Evolutionary conservation across 2,113 vertebrate species (phyloP).

Genomic region (Pollimyrus isidori): DNA sequence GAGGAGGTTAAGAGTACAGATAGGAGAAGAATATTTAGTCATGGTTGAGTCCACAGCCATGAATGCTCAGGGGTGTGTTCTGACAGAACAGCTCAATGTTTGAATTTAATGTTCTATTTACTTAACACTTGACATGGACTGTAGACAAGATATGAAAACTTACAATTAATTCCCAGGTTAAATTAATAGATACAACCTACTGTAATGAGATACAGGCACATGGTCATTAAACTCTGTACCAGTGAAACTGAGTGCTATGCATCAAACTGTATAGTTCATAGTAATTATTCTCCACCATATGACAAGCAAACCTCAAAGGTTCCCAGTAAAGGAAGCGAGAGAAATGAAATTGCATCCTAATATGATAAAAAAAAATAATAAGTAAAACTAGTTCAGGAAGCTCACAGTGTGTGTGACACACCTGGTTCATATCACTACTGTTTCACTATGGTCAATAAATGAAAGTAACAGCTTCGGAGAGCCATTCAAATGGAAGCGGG

Average conservation of each 20-base stretch:
- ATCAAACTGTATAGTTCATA: not conserved
- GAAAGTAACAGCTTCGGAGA: not conserved
- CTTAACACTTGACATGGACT: not conserved
- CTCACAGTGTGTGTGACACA: not conserved
- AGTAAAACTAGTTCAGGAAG: not conserved
- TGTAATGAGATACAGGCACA: not conserved
- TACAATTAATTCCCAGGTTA: not conserved
- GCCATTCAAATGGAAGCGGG: not conserved
- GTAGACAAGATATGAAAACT: not conserved
- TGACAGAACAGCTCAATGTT: not conserved
- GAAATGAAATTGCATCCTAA: not conserved
- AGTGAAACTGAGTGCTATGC: not conserved
- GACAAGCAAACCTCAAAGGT: not conserved
- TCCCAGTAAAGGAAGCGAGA: not conserved
- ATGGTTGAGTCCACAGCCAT: not conserved
- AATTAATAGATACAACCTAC: not conserved
- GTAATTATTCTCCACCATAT: not conserved
- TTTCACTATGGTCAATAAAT: not conserved
- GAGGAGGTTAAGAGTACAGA: not conserved
- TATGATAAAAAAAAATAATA: not conserved
- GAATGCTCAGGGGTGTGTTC: not conserved
- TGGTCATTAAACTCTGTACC: not conserved
- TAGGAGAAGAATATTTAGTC: not conserved
- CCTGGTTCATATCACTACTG: not conserved
- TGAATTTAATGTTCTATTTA: not conserved